A percentile compares a stretch with the other conserved stretches of the same genome.
phyloP scores from a whole-genome alignment of 2,797 vertebrate genomes.

The Pseudochirops cupreus region DNA sequence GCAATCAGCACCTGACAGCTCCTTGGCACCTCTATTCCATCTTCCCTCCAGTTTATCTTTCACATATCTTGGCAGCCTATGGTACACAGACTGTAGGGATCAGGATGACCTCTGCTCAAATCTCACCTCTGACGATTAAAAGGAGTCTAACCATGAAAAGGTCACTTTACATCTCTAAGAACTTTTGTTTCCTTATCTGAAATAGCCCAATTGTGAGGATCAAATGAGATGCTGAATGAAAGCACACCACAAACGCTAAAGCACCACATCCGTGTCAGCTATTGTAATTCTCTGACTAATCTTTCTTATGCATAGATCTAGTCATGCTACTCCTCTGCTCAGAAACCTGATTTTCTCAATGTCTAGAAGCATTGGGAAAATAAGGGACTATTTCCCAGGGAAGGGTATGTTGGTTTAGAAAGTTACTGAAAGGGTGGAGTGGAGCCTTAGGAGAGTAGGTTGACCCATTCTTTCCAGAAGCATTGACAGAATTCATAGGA shows the following conservation, averaged over 20 bases:
- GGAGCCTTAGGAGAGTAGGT: not conserved
- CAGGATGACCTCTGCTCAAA: not conserved
- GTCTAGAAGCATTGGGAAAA: not conserved
- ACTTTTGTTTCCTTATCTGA: not conserved
- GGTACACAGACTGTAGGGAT: not conserved
- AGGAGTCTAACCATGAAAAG: not conserved
- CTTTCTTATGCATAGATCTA: not conserved
- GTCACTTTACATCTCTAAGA: not conserved
- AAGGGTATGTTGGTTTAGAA: not conserved
- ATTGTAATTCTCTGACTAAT: not conserved
- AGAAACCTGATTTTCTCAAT: not conserved
- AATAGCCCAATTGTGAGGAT: not conserved
- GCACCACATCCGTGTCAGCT: not conserved
- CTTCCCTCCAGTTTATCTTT: not conserved
- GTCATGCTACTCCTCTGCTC: not conserved
- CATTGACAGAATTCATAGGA: not conserved
- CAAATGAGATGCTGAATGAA: not conserved
- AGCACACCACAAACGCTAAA: not conserved
- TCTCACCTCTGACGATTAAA: not conserved
- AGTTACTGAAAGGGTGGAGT: not conserved
- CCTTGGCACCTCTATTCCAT: not conserved
- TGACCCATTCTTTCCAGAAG: not conserved
- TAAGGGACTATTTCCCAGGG: not conserved
- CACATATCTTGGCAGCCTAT: not conserved
- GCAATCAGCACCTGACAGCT: not conserved